phyloP scores from a whole-genome alignment of 2,797 vertebrate species.

The Lycodopsis pacificus region DNA sequence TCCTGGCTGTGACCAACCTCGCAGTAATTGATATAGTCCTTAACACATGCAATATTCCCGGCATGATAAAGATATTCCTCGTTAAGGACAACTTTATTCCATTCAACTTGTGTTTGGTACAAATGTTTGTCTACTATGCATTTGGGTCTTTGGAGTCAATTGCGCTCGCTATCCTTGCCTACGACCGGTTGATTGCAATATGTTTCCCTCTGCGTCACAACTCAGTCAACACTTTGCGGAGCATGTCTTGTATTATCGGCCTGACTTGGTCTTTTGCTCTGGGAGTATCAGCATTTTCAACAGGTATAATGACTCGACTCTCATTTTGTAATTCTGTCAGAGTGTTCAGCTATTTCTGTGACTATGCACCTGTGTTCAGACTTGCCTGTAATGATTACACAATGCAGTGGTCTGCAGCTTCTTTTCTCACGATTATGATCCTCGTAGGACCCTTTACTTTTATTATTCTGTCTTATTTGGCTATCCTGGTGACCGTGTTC shows the following conservation, averaged over 20 bases:
- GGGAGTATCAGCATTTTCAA: fast-evolving
- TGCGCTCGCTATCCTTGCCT: constrained; percentile 76
- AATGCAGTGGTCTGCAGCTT: constrained; percentile 61
- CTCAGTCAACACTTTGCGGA: constrained; percentile 69
- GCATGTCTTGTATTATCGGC: constrained; percentile 70
- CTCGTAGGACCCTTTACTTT: constrained; percentile 59
- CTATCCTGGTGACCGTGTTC: constrained; percentile 76
- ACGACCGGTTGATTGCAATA: constrained; percentile 78
- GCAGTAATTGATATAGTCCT: constrained; percentile 73
- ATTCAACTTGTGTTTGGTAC: constrained; percentile 73
- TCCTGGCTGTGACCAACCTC: constrained; percentile 75
- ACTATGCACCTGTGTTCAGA: constrained; percentile 78
- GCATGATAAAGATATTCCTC: constrained; percentile 77
- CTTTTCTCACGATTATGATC: neutral
- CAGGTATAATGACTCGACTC: constrained; percentile 58
- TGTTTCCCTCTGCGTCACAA: constrained; percentile 79
- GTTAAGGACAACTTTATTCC: constrained; percentile 74
- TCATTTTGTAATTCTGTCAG: constrained; percentile 76
- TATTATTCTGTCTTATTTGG: constrained; percentile 68
- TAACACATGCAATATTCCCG: constrained; percentile 71
- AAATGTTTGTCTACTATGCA: constrained; percentile 74
- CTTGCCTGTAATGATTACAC: constrained; percentile 76
- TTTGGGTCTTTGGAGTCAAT: constrained; percentile 62
- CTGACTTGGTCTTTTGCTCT: constrained; percentile 53
- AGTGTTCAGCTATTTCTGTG: constrained; percentile 82